phyloP scores from a whole-genome alignment of 2,888 invertebrate species.

The Lagria hirta region DNA sequence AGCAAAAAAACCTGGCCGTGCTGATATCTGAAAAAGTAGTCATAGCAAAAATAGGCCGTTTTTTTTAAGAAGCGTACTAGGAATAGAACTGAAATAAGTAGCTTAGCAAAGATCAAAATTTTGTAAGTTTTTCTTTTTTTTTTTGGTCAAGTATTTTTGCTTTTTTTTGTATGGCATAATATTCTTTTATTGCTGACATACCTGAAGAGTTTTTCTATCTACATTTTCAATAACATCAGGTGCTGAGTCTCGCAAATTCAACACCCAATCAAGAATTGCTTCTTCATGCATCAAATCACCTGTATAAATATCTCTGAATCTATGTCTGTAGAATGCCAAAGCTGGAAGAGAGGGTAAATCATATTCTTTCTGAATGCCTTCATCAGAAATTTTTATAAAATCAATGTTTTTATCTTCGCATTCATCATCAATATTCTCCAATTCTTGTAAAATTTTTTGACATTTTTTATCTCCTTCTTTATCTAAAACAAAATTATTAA shows the following conservation, averaged over 20 bases:
- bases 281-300: conserved; percentile 93
- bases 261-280: conserved; percentile 85
- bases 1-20: no score
- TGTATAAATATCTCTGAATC: conserved; percentile 83
- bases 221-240: conserved; percentile 91
- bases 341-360: conserved; percentile 80
- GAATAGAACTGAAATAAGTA: no score
- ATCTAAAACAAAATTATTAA: conserved; percentile 58
- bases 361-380: conserved; percentile 84
- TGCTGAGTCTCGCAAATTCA: conserved; percentile 78
- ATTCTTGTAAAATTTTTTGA: conserved; percentile 81
- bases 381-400: conserved; percentile 89
- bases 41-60: no score
- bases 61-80: no score
- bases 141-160: no score
- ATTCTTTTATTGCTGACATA: conserved; percentile 28
- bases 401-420: conserved; percentile 90
- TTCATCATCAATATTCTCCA: conserved; percentile 92
- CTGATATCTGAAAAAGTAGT: no score
- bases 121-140: no score
- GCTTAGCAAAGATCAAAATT: no score
- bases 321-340: conserved; percentile 82
- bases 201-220: conserved; percentile 84
- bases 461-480: conserved; percentile 88
- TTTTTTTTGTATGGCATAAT: no score